Base-by-base conservation (phyloP, 1,140 invertebrate species). In the Drosophila athabasca region DNA sequence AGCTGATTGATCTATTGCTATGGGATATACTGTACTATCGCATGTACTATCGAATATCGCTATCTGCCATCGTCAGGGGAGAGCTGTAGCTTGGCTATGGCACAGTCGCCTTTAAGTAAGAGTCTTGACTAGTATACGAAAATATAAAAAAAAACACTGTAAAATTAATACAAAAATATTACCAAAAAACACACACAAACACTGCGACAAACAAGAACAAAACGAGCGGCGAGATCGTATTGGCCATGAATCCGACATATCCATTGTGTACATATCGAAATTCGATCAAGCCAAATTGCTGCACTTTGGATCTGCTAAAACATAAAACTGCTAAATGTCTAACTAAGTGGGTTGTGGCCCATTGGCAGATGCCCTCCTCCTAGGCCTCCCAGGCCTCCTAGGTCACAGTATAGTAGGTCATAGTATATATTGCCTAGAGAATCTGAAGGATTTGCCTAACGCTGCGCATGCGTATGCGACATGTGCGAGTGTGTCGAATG, bases 401-500 rank as follows among this genome's bases (percentile, higher is more conserved):
- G 17, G 17, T 19, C n/a, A n/a, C n/a, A n/a, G n/a, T n/a, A n/a
- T n/a, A n/a, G n/a, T n/a, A n/a, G n/a, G n/a, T n/a, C n/a, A n/a
- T 22, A 48, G 7, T 29, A 58, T 22, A 53, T 22, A 53, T 39
- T 78, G 50, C 45, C 52, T 60, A 53, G 59, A 44, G 62, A 48
- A 50, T 39, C n/a, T 70, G 29, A 24, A 26, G 52, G 54, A 64
- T 46, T 31, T 44, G 1, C 22, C 62, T 91, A 91, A 53, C 90
- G 90, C 61, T 91, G 90, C 68, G 89, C 78, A 90, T 91, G 90
- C 57, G 90, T 85, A 66, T 91, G 90, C 43, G 83, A 81, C 90
- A 91, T 91, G 55, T 91, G 90, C 48, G 91, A 91, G 67, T 91
- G 90, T 24, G 91, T 90, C 43, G 90, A 90, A 55, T 92, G 91